Evolutionary conservation across 2,888 invertebrate genomes (phyloP).

Genomic region (Vanessa cardui): DNA sequence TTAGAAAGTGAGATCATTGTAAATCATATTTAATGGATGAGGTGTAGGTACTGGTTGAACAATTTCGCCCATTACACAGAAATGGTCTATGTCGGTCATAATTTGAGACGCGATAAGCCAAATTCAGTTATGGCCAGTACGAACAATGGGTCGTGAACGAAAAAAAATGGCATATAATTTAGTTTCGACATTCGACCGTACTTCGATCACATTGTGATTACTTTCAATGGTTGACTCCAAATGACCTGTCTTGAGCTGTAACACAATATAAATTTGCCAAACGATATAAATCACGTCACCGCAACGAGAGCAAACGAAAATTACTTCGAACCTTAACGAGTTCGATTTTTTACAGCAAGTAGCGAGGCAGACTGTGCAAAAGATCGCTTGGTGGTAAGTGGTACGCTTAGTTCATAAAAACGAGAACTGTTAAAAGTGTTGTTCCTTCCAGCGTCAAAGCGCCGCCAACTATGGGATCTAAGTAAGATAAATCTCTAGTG

Average conservation of each 20-base stretch:
- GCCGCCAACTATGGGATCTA: not conserved
- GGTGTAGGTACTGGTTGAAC: conserved; percentile 47
- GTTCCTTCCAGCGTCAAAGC: not conserved
- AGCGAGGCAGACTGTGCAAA: no score
- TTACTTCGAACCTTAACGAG: no score
- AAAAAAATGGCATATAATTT: conserved; percentile 65
- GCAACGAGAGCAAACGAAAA: conserved; percentile 16
- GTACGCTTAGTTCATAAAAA: no score
- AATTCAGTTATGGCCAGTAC: conserved; percentile 50
- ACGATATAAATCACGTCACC: conserved; percentile 49
- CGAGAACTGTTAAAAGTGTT: no score
- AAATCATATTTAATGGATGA: conserved; percentile 44
- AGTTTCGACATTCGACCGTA: conserved; percentile 37
- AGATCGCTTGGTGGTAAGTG: no score
- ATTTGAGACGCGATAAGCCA: conserved; percentile 63
- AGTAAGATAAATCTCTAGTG: not conserved
- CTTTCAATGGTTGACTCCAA: conserved; percentile 45
- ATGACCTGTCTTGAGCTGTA: conserved; percentile 18
- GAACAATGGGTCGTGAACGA: conserved; percentile 62
- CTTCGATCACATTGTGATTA: conserved; percentile 48
- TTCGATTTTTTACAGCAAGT: no score
- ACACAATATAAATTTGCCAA: conserved; percentile 48
- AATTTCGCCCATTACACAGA: conserved; percentile 60
- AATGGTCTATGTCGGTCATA: conserved; percentile 55
- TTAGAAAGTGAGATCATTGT: conserved; percentile 55